A percentile compares a stretch with the other conserved stretches of the same genome.
These are phyloP conservation scores for Laothoe populi DNA, from an alignment of 2,888 invertebrate genomes.

Conservation along the genomic window DNA sequence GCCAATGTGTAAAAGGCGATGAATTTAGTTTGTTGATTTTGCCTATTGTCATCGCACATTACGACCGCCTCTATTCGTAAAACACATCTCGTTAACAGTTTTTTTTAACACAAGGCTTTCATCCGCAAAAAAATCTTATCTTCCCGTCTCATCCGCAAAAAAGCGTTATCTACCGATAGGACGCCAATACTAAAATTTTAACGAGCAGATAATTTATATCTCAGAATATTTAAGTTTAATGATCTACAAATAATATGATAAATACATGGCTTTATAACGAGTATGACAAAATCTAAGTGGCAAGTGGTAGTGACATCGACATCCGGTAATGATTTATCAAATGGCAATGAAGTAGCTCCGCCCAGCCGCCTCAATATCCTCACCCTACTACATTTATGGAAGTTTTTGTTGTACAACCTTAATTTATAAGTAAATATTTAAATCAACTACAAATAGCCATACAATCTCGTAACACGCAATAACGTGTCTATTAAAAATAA, in stretches of 20 bases:
- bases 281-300: slow-evolving; percentile 23
- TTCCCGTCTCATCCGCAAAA: background rate
- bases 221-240: slow-evolving; percentile 11
- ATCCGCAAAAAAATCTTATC: background rate
- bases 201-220: background rate
- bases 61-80: too few species aligned
- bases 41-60: too few species aligned
- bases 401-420: slow-evolving; percentile 9
- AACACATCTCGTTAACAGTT: background rate
- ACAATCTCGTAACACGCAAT: slow-evolving; percentile 3
- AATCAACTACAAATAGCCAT: slow-evolving; percentile 1
- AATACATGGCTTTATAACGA: slow-evolving; percentile 8
- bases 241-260: background rate
- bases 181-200: background rate
- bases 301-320: slow-evolving; percentile 17
- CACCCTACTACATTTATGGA: slow-evolving; percentile 32
- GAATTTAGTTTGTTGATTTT: too few species aligned
- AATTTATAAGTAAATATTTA: slow-evolving; percentile 12
- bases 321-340: slow-evolving; percentile 38
- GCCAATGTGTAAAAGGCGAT: background rate
- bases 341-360: slow-evolving; percentile 26
- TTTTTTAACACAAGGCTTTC: background rate
- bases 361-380: slow-evolving; percentile 36
- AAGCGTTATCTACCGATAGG: background rate
- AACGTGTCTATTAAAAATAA: slow-evolving; percentile 33